phyloP scores from a whole-genome alignment of 2,797 vertebrate genomes.

The Chelon labrosus region DNA sequence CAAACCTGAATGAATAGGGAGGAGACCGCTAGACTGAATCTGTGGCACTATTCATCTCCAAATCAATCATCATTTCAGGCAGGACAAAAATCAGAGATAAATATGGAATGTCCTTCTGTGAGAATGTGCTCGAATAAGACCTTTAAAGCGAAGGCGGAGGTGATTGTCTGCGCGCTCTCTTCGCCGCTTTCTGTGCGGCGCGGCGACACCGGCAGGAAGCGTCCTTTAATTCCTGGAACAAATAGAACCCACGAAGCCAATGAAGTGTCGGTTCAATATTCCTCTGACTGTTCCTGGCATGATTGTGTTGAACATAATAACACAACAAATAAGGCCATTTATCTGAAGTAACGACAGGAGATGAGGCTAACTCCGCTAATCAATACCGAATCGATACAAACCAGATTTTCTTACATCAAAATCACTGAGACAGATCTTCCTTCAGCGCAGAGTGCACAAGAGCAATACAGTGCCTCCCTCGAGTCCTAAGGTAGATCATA shows the following conservation, averaged over 20 bases:
- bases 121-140: slow-evolving; percentile 54
- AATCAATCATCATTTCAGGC: slow-evolving; percentile 73
- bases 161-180: slow-evolving; percentile 53
- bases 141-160: slow-evolving; percentile 63
- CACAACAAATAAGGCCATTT: slow-evolving; percentile 85
- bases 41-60: slow-evolving; percentile 70
- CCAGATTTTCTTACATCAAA: slow-evolving; percentile 85
- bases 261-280: slow-evolving; percentile 83
- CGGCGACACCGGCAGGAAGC: slow-evolving; percentile 52
- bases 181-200: slow-evolving; percentile 43
- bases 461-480: slow-evolving; percentile 71
- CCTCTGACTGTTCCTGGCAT: slow-evolving; percentile 79
- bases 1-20: slow-evolving; percentile 77
- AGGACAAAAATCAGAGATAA: slow-evolving; percentile 53
- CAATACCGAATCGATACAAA: slow-evolving; percentile 82
- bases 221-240: slow-evolving; percentile 78
- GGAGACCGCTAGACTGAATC: slow-evolving; percentile 60
- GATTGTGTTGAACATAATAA: slow-evolving; percentile 87
- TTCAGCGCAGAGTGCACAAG: slow-evolving; percentile 74
- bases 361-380: slow-evolving; percentile 77
- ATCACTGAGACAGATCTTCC: slow-evolving; percentile 81
- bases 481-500: slow-evolving; percentile 65
- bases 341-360: slow-evolving; percentile 83
- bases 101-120: slow-evolving; percentile 32
- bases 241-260: slow-evolving; percentile 80